A percentile compares a stretch with the other conserved stretches of the same genome.
phyloP scores from a whole-genome alignment of 1,140 invertebrate species.

The Prorops nasuta region DNA sequence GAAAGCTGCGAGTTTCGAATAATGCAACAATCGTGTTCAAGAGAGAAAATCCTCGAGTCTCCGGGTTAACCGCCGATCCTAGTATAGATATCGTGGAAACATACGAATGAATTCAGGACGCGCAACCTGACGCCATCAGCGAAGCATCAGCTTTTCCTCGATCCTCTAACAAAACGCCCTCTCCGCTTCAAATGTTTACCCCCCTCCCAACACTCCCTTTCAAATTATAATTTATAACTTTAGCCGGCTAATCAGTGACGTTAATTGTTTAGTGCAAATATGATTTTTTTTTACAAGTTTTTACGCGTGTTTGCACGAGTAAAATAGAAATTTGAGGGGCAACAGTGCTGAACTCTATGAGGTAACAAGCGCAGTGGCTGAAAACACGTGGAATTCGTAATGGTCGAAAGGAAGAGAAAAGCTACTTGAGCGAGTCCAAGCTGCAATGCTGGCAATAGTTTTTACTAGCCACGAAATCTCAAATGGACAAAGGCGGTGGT shows the following conservation, averaged over 20 bases:
- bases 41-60: slow-evolving; percentile 23
- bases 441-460: slow-evolving; percentile 32
- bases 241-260: not conserved
- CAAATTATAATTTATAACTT: not conserved
- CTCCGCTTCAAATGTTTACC: not conserved
- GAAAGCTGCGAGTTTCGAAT: slow-evolving; percentile 47
- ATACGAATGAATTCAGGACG: slow-evolving; percentile 24
- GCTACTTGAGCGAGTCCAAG: too few relatives aligned
- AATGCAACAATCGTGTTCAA: slow-evolving; percentile 51
- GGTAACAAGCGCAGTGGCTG: not conserved
- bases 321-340: not conserved
- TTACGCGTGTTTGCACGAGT: not conserved
- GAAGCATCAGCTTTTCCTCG: slow-evolving; percentile 17
- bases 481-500: slow-evolving; percentile 39
- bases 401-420: too few relatives aligned
- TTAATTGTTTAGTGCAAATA: not conserved
- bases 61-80: slow-evolving; percentile 23
- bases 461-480: slow-evolving; percentile 41
- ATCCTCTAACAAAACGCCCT: not conserved
- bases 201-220: not conserved
- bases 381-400: not conserved
- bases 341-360: not conserved
- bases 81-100: slow-evolving; percentile 19
- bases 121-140: slow-evolving; percentile 27
- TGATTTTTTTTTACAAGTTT: not conserved